Evolutionary conservation across 2,113 vertebrate genomes (phyloP).

Genomic region (Puntigrus tetrazona): DNA sequence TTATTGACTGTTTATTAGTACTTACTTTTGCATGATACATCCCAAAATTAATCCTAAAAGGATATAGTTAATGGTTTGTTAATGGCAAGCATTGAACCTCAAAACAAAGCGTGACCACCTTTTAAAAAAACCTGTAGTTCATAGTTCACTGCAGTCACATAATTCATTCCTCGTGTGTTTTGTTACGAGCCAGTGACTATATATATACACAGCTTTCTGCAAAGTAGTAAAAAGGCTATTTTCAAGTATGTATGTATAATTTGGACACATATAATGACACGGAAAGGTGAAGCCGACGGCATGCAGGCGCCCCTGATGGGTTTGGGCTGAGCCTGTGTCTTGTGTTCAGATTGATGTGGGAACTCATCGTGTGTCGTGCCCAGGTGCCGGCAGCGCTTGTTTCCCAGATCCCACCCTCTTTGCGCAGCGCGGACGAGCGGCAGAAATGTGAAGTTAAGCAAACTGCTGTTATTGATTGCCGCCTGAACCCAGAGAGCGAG

Average conservation of each 20-base stretch:
- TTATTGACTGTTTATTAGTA: too few relatives aligned
- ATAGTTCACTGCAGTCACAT: not conserved
- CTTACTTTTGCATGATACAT: too few relatives aligned
- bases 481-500: not conserved
- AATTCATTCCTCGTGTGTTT: not conserved
- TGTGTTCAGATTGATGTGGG: not conserved
- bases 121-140: too few relatives aligned
- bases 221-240: too few relatives aligned
- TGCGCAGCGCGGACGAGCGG: not conserved
- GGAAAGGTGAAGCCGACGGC: not conserved
- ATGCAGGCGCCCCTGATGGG: not conserved
- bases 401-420: not conserved
- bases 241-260: too few relatives aligned
- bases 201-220: too few relatives aligned
- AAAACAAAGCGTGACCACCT: not conserved
- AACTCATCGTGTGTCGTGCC: not conserved
- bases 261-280: not conserved
- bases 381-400: not conserved
- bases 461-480: constrained; percentile 34
- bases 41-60: too few relatives aligned
- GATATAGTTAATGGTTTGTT: too few relatives aligned
- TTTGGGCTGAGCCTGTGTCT: not conserved
- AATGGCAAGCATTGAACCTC: too few relatives aligned
- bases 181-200: too few relatives aligned
- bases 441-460: constrained; percentile 17